Evolutionary conservation across 2,797 vertebrate genomes (phyloP).

Genomic region (Onychomys leucogaster): DNA sequence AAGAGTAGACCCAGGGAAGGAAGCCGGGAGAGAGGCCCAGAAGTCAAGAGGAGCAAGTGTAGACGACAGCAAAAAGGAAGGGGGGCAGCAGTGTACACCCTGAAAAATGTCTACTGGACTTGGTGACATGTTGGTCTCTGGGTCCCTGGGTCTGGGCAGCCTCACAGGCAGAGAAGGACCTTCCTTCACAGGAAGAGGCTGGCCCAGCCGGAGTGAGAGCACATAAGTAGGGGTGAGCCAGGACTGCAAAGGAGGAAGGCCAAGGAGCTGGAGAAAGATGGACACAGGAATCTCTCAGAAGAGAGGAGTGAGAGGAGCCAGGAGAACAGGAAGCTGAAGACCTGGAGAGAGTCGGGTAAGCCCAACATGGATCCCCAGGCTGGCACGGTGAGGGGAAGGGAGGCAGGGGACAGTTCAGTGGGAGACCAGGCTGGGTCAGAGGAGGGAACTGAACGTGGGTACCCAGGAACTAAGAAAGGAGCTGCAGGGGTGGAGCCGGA

Average conservation of each 20-base stretch:
- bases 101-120: slow-evolving; percentile 44
- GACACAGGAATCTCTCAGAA: too few relatives aligned
- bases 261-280: not conserved
- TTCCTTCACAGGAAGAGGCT: too few relatives aligned
- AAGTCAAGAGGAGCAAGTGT: not conserved
- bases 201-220: not conserved
- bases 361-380: not conserved
- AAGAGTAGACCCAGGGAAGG: not conserved
- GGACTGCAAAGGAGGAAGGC: not conserved
- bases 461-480: not conserved
- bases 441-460: not conserved
- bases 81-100: not conserved
- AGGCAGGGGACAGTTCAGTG: not conserved
- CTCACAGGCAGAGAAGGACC: not conserved
- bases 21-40: not conserved
- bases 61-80: not conserved
- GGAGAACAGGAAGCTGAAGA: not conserved
- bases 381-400: not conserved
- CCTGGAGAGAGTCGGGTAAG: not conserved
- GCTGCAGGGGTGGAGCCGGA: not conserved
- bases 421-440: not conserved
- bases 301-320: not conserved
- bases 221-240: not conserved
- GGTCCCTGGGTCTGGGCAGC: slow-evolving; percentile 38
- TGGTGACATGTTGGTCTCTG: slow-evolving; percentile 51